Base-by-base conservation (phyloP, 2,888 invertebrate genomes). In the Cepaea hortensis region DNA sequence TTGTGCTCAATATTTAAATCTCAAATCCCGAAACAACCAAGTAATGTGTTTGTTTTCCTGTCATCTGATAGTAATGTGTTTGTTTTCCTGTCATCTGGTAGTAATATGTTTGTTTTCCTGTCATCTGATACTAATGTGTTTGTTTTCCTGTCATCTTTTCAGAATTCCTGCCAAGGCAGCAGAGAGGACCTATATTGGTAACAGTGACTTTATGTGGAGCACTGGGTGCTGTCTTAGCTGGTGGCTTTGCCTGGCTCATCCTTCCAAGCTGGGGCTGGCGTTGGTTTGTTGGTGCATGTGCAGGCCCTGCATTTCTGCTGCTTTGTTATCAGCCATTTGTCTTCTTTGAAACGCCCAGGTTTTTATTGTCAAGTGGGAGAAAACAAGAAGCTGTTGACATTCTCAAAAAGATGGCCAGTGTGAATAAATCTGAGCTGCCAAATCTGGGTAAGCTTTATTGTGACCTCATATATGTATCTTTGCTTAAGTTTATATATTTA, bases 181-280 rank as follows among this genome's bases (percentile, higher is more conserved):
- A 91, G 23, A 89, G 93, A 65, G 92, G 92, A 0, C 84, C 90
- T 15, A 89, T 90, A 9, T 91, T 93, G 90, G 92, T 93, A 11
- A 90, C 91, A 1, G 91, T 93, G 20, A 93, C 93, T 11, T 88
- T 93, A n/a, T 92, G 91, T 90, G 93, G 93, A n/a, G 91, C 92
- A 0, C 84, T 92, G 6, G 93, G 93, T 4, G 92, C 92, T 3
- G 90, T 92, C 35, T 89, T 90, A 65, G 90, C 92, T 15, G 91
- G 91, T 4, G 90, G 90, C 4, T 81, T 92, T 72, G 92, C 92
- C n/a, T 93, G 93, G 93, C 87, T 90, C 81, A 85, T 92, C 70
- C 89, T 92, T 15, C 91, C 91, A 18, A 85, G 55, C 7, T 90
- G 90, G 80, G 91, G 91, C 61, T 92, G 92, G 92, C 86, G 89